Evolutionary conservation across 2,888 invertebrate genomes (phyloP), one percentile per base, ranked within the genome.

Genomic region (Apotomis betuletana): DNA sequence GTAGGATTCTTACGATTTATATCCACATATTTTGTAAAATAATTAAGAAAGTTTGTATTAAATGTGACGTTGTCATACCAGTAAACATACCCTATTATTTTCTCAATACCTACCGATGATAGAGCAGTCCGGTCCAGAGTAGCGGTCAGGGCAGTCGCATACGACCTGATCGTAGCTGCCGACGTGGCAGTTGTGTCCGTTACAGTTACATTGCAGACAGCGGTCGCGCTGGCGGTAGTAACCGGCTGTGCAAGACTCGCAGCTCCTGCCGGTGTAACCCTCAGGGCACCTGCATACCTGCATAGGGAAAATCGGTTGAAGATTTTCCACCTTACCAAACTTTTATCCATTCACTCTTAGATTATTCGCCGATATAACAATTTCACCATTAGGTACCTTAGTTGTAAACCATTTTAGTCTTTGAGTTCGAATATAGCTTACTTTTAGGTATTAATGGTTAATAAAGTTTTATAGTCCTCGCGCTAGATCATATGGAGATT

Each of bases 231-330:
- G 96, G 71, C 96, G 94, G 86, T 97, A 97, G 86, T 95, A 96
- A 10, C 96, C 95, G 0, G 95, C 83, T 0, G 94, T 89, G 82
- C 98, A 98, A 5, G 84, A 89, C 88, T 98, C 98, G 83, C 98
- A 98, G 67, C 97, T 98, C 0, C 96, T 95, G 69, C 98, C 98
- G 9, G 91, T 90, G 82, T 97, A 98, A 0, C 97, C 98, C 0
- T 89, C 81, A 0, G 98, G 98, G 83, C 98, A 98, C 65, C 94
- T 91, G 85, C 99, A 99, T 59, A 94, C 77, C 93, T 92, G 75
- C 0, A 78, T 69, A 70, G 5, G 57, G 63, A 38, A 72, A 58
- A 44, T 15, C 0, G 63, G 27, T 58, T 13, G 8, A 5, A 6
- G 55, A n/a, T 27, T 6, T 41, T 41, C 6, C 27, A 27, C 27